phyloP scores from a whole-genome alignment of 2,113 vertebrate genomes.

The Pollimyrus isidori region DNA sequence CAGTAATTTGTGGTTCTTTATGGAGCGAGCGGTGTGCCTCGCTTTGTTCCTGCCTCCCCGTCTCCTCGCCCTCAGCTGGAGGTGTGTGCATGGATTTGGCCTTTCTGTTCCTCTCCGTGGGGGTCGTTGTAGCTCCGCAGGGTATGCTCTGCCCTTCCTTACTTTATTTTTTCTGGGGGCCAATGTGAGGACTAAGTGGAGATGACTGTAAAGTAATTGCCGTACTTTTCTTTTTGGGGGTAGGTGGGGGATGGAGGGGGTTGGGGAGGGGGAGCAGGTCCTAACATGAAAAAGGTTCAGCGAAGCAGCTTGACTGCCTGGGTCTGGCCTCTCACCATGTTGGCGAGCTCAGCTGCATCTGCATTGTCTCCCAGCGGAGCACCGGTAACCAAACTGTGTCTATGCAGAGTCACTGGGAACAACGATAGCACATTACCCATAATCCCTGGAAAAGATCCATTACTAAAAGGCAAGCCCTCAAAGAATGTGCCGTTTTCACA shows the following conservation, averaged over 20 bases:
- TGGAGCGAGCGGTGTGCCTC: not conserved
- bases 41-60: conserved; percentile 5
- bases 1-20: conserved; percentile 15
- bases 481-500: not conserved
- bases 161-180: not conserved
- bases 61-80: not conserved
- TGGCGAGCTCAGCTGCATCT: not conserved
- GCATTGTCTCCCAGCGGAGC: not conserved
- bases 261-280: not conserved
- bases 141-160: not conserved
- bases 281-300: not conserved
- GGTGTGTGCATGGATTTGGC: not conserved
- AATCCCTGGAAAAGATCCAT: not conserved
- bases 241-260: no score
- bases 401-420: not conserved
- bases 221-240: not conserved
- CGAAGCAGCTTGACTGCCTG: not conserved
- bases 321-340: not conserved
- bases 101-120: not conserved
- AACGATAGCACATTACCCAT: not conserved
- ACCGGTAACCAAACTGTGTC: not conserved
- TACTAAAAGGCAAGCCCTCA: not conserved
- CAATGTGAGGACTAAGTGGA: not conserved
- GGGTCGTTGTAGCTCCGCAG: not conserved
- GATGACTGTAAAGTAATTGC: conserved; percentile 3